These are phyloP conservation scores for Synodontis membranacea DNA, from an alignment of 2,113 vertebrate species.

Conservation along the genomic window DNA sequence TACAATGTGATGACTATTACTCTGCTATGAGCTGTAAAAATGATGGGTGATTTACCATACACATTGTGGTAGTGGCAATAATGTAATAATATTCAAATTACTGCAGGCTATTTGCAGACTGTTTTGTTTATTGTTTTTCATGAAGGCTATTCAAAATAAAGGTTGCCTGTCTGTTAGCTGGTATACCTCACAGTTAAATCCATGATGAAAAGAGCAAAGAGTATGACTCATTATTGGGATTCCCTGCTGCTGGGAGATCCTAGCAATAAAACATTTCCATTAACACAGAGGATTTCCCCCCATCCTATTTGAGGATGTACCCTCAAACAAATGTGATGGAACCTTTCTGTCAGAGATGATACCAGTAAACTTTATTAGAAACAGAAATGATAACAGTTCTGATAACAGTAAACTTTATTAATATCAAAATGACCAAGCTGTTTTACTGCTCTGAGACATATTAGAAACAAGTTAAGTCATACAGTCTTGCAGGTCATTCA, in stretches of 20 bases:
- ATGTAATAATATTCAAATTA: constrained; percentile 15
- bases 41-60: background rate
- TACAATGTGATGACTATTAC: background rate
- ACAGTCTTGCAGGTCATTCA: too few species aligned
- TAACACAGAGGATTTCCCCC: background rate
- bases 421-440: background rate
- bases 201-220: background rate
- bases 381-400: background rate
- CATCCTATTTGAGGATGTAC: too few species aligned
- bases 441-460: background rate
- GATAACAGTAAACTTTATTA: background rate
- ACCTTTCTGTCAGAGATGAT: background rate
- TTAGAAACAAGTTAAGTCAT: background rate
- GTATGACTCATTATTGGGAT: background rate
- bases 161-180: background rate
- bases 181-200: background rate
- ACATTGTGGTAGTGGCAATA: background rate
- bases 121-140: constrained; percentile 21
- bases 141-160: constrained; percentile 5
- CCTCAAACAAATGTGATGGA: constrained; percentile 12
- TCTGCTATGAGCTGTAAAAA: background rate
- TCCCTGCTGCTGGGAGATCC: constrained; percentile 21
- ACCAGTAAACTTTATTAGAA: background rate
- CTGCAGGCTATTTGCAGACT: background rate
- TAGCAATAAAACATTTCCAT: background rate